phyloP scores from a whole-genome alignment of 2,888 invertebrate genomes.

The Monoplex corrugatus region DNA sequence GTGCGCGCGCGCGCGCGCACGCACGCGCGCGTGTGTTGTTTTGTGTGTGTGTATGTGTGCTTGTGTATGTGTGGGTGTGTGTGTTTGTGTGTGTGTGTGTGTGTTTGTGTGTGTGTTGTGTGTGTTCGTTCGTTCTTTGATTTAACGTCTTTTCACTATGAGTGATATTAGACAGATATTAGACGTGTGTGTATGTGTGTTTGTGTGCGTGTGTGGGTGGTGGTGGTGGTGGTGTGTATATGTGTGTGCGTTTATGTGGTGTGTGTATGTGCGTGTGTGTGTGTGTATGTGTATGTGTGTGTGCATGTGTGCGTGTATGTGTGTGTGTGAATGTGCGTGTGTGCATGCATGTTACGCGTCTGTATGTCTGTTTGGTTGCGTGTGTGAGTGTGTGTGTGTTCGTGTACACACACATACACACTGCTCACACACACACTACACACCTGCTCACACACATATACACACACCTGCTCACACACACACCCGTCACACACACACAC shows the following conservation, averaged over 20 bases:
- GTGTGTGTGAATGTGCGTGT: neutral
- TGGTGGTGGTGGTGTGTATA: too few relatives aligned
- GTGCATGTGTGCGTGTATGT: neutral
- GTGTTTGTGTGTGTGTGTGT: too few relatives aligned
- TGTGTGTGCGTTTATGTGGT: neutral
- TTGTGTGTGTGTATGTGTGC: too few relatives aligned
- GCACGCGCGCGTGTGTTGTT: neutral
- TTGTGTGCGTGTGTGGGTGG: neutral
- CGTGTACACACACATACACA: neutral
- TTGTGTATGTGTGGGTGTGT: too few relatives aligned
- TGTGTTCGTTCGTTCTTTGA: too few relatives aligned
- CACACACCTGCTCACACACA: slow-evolving; percentile 5
- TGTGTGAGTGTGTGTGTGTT: neutral
- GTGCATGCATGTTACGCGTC: neutral
- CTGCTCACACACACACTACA: neutral
- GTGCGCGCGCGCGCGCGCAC: neutral
- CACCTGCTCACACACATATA: neutral
- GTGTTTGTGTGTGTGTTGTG: too few relatives aligned
- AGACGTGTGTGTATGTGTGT: too few relatives aligned
- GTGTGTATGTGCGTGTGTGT: neutral
- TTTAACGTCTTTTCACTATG: too few relatives aligned
- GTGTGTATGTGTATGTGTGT: neutral
- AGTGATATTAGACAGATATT: too few relatives aligned
- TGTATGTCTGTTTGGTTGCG: neutral
- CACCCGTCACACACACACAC: neutral